Percentiles rank a stretch among this genome's conserved stretches.
Conservation (phyloP, 2,113 vertebrate species). For the Myiagra hebetior region DNA sequence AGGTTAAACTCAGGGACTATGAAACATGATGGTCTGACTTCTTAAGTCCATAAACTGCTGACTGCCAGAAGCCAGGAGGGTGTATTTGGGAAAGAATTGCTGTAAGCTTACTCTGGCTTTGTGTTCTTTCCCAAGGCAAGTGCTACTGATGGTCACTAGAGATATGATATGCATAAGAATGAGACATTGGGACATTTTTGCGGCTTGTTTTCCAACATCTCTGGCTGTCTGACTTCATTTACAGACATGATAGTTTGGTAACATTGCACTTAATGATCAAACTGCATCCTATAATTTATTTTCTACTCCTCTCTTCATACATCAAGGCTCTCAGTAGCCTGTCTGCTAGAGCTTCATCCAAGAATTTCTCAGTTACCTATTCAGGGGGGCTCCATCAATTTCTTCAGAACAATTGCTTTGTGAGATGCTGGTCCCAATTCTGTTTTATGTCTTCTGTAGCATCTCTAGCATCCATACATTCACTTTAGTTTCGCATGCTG, state of each 20-base stretch:
- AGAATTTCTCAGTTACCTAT: not conserved
- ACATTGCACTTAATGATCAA: not conserved
- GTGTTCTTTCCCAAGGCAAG: constrained; percentile 49
- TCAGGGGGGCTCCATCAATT: not conserved
- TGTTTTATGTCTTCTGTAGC: not conserved
- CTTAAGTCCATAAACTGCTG: constrained; percentile 10
- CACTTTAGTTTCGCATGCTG: not conserved
- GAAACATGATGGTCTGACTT: constrained; percentile 6
- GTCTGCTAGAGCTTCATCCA: not conserved
- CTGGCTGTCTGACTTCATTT: not conserved
- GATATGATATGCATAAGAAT: constrained; percentile 19
- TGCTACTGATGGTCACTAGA: constrained; percentile 54
- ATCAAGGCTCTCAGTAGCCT: not conserved
- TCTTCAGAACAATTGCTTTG: not conserved
- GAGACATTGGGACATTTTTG: not conserved
- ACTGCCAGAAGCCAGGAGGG: constrained; percentile 6
- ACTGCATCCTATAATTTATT: not conserved
- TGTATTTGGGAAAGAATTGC: constrained; percentile 43
- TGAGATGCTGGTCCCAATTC: not conserved
- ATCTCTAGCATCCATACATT: not conserved
- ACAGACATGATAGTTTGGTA: not conserved
- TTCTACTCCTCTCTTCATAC: not conserved
- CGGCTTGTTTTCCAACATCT: not conserved
- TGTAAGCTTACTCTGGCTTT: constrained; percentile 35
- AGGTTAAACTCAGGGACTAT: not conserved